Conservation (phyloP, 2,888 invertebrate genomes). For the Xylota segnis region DNA sequence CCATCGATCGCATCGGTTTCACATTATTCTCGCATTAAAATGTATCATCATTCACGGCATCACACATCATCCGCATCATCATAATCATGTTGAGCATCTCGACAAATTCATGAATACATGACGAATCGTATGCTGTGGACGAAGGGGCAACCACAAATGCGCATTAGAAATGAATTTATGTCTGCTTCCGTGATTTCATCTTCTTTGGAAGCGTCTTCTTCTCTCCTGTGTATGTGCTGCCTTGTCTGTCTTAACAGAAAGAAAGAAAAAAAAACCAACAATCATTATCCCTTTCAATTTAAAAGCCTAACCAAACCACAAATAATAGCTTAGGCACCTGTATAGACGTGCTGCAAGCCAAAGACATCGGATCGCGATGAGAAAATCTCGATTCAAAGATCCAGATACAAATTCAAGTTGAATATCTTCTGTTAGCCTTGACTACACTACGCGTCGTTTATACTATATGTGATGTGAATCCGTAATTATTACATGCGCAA, state of each 20-base stretch:
- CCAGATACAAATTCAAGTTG: conserved; percentile 75
- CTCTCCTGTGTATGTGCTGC: background rate
- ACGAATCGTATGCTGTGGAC: conserved; percentile 53
- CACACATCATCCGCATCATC: conserved; percentile 38
- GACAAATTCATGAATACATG: conserved; percentile 75
- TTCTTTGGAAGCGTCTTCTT: conserved; percentile 16
- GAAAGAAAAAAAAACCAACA: background rate
- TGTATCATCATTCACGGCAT: conserved; percentile 71
- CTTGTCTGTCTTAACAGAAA: too few species aligned
- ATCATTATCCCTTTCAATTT: conserved; percentile 70
- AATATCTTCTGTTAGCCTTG: conserved; percentile 76
- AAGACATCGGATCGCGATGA: conserved; percentile 66
- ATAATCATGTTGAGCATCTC: conserved; percentile 51
- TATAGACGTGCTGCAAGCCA: conserved; percentile 9
- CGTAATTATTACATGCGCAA: conserved; percentile 73
- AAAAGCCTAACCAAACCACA: conserved; percentile 70
- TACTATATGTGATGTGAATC: conserved; percentile 70
- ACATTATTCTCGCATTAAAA: conserved; percentile 76
- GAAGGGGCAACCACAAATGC: conserved; percentile 51
- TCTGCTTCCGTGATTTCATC: conserved; percentile 75
- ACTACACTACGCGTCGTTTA: conserved; percentile 56
- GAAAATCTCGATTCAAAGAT: conserved; percentile 69
- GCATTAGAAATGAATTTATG: conserved; percentile 77
- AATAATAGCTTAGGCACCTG: conserved; percentile 68
- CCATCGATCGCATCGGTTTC: conserved; percentile 71